Conservation (phyloP, 2,113 vertebrate genomes). For the Eulemur rufifrons region DNA sequence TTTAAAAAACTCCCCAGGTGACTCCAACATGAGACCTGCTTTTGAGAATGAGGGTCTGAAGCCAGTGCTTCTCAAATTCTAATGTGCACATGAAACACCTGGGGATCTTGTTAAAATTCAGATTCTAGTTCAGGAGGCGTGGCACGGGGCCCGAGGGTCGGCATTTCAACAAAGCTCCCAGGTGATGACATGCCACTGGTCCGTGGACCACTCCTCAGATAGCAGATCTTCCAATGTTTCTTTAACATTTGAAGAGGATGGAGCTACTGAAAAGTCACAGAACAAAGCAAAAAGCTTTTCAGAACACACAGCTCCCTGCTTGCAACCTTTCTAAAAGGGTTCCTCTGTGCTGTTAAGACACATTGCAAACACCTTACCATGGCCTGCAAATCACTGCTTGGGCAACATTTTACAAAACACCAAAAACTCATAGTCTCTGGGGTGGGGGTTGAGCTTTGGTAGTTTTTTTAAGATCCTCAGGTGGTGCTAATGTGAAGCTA, state of each 20-base stretch:
- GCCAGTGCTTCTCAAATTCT: not conserved
- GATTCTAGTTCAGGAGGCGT: not conserved
- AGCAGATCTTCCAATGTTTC: not conserved
- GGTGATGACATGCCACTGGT: not conserved
- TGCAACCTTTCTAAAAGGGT: not conserved
- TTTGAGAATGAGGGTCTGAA: not conserved
- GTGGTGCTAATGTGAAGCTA: not conserved
- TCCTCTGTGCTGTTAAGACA: not conserved
- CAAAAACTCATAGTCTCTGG: not conserved
- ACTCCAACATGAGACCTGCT: not conserved
- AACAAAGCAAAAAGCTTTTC: not conserved
- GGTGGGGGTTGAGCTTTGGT: not conserved
- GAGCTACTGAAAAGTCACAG: not conserved
- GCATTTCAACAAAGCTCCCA: no score
- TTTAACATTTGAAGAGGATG: not conserved
- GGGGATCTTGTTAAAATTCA: not conserved
- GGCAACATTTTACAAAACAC: not conserved
- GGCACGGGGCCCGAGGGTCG: not conserved
- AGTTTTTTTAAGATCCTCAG: not conserved
- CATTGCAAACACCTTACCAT: not conserved
- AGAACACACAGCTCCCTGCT: not conserved
- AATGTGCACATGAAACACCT: not conserved
- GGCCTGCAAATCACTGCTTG: not conserved
- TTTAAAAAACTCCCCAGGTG: not conserved
- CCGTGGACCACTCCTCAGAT: not conserved